A percentile compares a stretch with the other conserved stretches of the same genome.
These are phyloP conservation scores for Drosophila willistoni DNA, from an alignment of 1,140 invertebrate species.

Conservation along the genomic window DNA sequence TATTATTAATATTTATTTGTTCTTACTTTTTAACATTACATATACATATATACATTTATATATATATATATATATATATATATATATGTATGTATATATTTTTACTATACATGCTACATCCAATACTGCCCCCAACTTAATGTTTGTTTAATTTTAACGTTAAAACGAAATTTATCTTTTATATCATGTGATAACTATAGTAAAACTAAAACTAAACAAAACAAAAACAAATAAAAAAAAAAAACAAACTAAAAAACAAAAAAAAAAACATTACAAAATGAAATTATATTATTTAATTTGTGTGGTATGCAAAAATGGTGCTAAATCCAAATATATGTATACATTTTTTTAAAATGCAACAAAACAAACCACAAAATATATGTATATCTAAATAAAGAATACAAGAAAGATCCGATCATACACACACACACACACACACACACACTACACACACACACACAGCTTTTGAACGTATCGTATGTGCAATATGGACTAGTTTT, in stretches of 20 bases:
- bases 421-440: constrained; percentile 2
- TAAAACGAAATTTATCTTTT: constrained; percentile 78
- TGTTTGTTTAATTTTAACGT: constrained; percentile 77
- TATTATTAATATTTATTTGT: constrained; percentile 76
- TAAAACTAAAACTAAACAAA: constrained; percentile 68
- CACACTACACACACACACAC: constrained; percentile 10
- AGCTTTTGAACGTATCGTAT: constrained; percentile 55
- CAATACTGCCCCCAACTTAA: constrained; percentile 80
- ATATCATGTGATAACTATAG: constrained; percentile 80
- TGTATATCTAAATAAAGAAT: constrained; percentile 6
- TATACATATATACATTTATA: constrained; percentile 62
- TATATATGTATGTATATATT: constrained; percentile 3
- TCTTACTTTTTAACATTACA: constrained; percentile 69
- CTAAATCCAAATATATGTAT: constrained; percentile 80
- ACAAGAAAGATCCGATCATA: constrained; percentile 6
- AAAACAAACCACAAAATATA: constrained; percentile 4
- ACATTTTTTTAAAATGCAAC: constrained; percentile 52
- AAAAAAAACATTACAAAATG: constrained; percentile 69
- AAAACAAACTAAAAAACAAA: constrained; percentile 27
- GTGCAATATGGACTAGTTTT: constrained; percentile 87
- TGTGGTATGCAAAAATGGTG: constrained; percentile 81
- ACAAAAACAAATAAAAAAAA: constrained; percentile 23
- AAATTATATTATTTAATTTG: constrained; percentile 77
- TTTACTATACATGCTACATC: constrained; percentile 70
- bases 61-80: constrained; percentile 21